Evolutionary conservation across 1,140 invertebrate genomes (phyloP).

Genomic region (Ridgeia piscesae): DNA sequence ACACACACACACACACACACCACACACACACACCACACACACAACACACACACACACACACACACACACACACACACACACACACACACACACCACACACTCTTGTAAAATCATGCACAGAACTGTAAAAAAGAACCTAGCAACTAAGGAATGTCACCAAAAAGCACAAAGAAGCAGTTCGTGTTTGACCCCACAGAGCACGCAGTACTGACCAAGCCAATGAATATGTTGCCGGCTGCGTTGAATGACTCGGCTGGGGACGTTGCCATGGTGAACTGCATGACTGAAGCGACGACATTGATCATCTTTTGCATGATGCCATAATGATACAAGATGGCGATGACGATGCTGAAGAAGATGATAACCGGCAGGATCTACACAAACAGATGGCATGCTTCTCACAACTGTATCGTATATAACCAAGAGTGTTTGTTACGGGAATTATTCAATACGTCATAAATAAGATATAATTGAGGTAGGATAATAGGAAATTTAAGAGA

Average conservation of each 20-base stretch:
- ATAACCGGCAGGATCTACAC: constrained; percentile 49
- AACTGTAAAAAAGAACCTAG: too few relatives aligned
- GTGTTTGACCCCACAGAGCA: not conserved
- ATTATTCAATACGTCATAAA: not conserved
- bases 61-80: not conserved
- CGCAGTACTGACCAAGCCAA: constrained; percentile 45
- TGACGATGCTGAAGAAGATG: constrained; percentile 48
- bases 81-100: not conserved
- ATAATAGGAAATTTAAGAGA: not conserved
- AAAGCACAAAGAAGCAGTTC: not conserved
- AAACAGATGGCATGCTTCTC: not conserved
- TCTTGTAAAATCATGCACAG: too few relatives aligned
- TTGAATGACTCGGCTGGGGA: constrained; percentile 51
- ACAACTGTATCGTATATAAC: not conserved
- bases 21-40: not conserved
- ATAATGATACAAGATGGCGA: constrained; percentile 52
- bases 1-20: not conserved
- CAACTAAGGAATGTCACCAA: not conserved
- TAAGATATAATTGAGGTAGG: not conserved
- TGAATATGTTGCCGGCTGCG: constrained; percentile 56
- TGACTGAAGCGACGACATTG: constrained; percentile 64
- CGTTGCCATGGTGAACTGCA: constrained; percentile 47
- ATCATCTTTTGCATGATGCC: constrained; percentile 62
- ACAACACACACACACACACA: too few relatives aligned
- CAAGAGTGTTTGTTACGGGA: not conserved